Base-by-base conservation (phyloP, 2,797 vertebrate species). In the Sebastolobus altivelis region DNA sequence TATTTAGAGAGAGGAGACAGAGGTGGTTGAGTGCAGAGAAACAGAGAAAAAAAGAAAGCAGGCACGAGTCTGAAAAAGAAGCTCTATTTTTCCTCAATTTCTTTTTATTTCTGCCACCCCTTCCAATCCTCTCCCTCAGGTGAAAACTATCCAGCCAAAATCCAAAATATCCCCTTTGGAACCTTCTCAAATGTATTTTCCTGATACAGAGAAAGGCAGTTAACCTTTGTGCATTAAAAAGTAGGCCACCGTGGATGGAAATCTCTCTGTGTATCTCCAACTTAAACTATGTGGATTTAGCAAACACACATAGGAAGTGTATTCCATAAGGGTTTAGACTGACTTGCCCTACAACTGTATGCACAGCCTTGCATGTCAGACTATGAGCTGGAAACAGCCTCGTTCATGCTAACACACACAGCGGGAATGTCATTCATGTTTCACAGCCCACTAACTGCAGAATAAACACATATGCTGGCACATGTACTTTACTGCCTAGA, bases 391-490 rank as follows among this genome's bases (percentile, higher is more conserved):
- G 46, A 33, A 38, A 61, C 70, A 13, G 71, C 46, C 59, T 13
- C 31, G 65, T 40, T 66, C 75, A 40, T 25, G 43, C 46, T 35
- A 70, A 75, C 65, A 54, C 61, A 54, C 70, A 52, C 66, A 46
- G 78, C 8, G 9, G 70, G 77, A 75, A 43, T 25, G 80, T 84
- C 75, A 72, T 74, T 60, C 55, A 31, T 72, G 20, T 73, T 81
- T 70, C 81, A 75, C 72, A 82, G 72, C 58, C 70, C 81, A 86
- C 65, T 82, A 55, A 83, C 80, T 18, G 35, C 49, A 66, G 65
- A 67, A 84, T 84, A 86, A 86, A 88, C 85, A 87, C 68, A 78
- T 38, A 49, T 38, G 67, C 62, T 75, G 60, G 20, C 10, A 62
- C 37, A 77, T 75, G 25, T 12, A 66, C 56, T 37, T 62, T 46